Evolutionary conservation across 2,888 invertebrate genomes (phyloP).

Genomic region (Dryomyza anilis): DNA sequence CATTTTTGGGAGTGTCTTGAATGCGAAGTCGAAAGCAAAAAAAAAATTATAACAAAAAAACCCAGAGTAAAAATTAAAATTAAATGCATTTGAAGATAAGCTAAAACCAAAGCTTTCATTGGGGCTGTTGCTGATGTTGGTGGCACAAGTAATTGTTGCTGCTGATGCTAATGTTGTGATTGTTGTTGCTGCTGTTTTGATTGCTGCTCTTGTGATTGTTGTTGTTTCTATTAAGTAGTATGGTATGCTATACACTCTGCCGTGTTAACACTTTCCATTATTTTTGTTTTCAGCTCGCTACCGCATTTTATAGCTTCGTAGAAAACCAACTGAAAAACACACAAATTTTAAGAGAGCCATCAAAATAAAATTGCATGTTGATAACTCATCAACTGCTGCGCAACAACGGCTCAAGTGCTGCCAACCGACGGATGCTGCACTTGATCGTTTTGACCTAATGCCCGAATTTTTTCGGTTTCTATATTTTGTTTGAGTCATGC

Average conservation of each 20-base stretch:
- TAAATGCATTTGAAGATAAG: neutral
- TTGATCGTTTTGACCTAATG: too few relatives aligned
- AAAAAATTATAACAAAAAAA: too few relatives aligned
- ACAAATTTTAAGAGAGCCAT: too few relatives aligned
- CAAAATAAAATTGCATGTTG: neutral
- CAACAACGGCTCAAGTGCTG: too few relatives aligned
- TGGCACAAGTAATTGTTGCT: neutral
- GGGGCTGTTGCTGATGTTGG: neutral
- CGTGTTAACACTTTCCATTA: slow-evolving; percentile 7
- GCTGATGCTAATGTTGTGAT: neutral
- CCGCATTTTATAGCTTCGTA: neutral
- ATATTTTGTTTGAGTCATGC: too few relatives aligned
- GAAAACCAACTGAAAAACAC: too few relatives aligned
- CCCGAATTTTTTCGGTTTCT: too few relatives aligned
- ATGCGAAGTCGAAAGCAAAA: neutral
- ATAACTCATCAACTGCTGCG: neutral
- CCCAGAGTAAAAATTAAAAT: neutral
- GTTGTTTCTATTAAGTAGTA: neutral
- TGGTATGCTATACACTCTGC: too few relatives aligned
- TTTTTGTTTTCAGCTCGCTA: neutral
- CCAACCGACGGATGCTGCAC: neutral
- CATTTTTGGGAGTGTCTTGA: slow-evolving; percentile 2
- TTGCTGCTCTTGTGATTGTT: neutral
- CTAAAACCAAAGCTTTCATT: neutral
- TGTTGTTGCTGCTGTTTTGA: neutral